Evolutionary conservation across 2,113 vertebrate genomes (phyloP).

Genomic region (Antennarius striatus): DNA sequence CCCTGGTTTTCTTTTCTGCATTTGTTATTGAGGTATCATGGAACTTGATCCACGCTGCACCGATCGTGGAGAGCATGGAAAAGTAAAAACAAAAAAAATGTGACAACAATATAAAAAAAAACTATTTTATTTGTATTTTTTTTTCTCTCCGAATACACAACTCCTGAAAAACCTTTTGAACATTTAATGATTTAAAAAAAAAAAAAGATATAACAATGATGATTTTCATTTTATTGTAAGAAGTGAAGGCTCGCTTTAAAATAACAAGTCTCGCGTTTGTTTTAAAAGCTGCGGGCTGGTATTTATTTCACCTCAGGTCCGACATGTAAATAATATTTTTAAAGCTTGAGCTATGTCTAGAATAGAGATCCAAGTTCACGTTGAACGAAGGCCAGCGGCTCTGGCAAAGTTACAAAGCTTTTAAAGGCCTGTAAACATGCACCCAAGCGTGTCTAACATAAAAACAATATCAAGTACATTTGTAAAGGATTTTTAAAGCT

Average conservation of each 20-base stretch:
- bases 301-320: constrained; percentile 4
- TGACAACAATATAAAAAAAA: neutral
- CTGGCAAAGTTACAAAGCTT: constrained; percentile 45
- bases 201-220: neutral
- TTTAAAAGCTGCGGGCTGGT: constrained; percentile 4
- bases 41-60: constrained; percentile 18
- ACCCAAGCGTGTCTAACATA: constrained; percentile 1
- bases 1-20: neutral
- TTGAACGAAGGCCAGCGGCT: constrained; percentile 34
- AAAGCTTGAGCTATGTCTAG: constrained; percentile 2
- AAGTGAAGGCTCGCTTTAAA: neutral
- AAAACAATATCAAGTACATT: constrained; percentile 9
- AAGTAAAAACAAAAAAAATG: neutral
- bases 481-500: neutral
- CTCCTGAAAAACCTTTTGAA: neutral
- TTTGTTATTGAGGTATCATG: constrained; percentile 29
- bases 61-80: neutral
- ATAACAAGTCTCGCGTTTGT: neutral
- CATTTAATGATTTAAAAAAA: neutral
- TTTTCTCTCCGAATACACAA: constrained; percentile 11
- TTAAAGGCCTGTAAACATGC: constrained; percentile 40
- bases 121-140: neutral
- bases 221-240: neutral
- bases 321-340: constrained; percentile 8
- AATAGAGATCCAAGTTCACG: constrained; percentile 5